Base-by-base conservation (phyloP, 2,888 invertebrate genomes). In the Empis livida region DNA sequence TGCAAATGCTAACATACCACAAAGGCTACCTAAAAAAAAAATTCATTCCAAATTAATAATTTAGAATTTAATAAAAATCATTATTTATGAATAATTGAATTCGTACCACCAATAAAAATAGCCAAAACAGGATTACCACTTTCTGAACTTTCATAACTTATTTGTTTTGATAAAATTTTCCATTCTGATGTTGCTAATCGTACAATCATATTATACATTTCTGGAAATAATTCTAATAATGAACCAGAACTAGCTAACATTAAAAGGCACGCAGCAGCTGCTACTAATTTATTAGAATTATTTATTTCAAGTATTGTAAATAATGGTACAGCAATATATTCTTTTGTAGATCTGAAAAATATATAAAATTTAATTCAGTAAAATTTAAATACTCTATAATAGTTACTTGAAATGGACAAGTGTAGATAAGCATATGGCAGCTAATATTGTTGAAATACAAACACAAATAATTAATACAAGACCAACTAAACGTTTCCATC, bases 61-160 rank as follows among this genome's bases (percentile, higher is more conserved):
- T 20, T 16, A n/a, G 5, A 15, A 14, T 5, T 37, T 6, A 37
- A 6, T 4, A 5, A 41, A 40, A 10, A 13, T 41, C 30, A 46
- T 20, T 38, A 27, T 13, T 11, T 27, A 27, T 8, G 9, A 27
- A 27, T 20, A 5, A 20, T 20, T 20, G 3, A 27, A 27, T 27
- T 27, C 23, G 9, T 20, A 61, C 64, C 75, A 53, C 71, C 73
- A 41, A 73, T 71, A 53, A 76, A 75, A 49, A 76, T 72, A 1
- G 76, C 76, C 46, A 76, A 54, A 3, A 76, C 70, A 1, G 76
- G 76, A 54, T 74, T 75, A 27, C 76, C 76, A 47, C 75, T 76
- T 13, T 73, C 65, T 0, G 71, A 60, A 56, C 71, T 74, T 57
- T 73, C 72, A 51, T 74, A 75, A 27, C 73, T 67, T 44, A 77